Conservation (phyloP, 2,888 invertebrate species). For the Norana najaformis region DNA sequence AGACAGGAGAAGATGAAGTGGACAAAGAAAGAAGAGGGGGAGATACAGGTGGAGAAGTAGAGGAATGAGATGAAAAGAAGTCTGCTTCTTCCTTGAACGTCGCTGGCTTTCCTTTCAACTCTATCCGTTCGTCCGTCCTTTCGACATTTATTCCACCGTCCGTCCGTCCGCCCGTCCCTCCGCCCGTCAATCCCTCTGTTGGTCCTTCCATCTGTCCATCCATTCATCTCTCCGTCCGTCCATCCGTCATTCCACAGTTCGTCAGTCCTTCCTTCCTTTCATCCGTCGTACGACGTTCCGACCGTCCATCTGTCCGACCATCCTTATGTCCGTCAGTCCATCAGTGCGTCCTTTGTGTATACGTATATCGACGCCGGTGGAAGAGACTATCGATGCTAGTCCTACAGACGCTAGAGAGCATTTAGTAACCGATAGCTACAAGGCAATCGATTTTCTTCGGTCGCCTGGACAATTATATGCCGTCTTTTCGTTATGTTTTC, state of each 20-base stretch:
- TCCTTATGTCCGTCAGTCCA: neutral
- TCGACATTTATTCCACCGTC: neutral
- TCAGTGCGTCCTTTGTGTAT: neutral
- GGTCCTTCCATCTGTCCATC: neutral
- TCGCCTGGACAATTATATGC: neutral
- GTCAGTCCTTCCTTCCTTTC: neutral
- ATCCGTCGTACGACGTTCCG: no score
- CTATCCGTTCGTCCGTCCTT: neutral
- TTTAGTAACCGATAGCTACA: neutral
- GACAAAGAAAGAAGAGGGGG: neutral
- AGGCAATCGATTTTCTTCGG: neutral
- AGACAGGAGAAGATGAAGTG: neutral
- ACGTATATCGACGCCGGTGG: neutral
- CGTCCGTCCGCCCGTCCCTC: neutral
- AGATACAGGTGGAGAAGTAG: neutral
- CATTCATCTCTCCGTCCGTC: neutral
- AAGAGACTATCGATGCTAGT: neutral
- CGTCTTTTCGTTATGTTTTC: neutral
- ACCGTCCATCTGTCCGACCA: no score
- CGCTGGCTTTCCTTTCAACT: neutral
- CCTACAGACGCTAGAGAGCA: neutral
- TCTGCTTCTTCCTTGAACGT: neutral
- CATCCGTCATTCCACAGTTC: no score
- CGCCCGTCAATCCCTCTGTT: neutral
- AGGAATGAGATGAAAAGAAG: neutral